A percentile compares a stretch with the other conserved stretches of the same genome.
These are phyloP conservation scores for Leptopilina syphax DNA, from an alignment of 2,888 invertebrate species.

Conservation along the genomic window DNA sequence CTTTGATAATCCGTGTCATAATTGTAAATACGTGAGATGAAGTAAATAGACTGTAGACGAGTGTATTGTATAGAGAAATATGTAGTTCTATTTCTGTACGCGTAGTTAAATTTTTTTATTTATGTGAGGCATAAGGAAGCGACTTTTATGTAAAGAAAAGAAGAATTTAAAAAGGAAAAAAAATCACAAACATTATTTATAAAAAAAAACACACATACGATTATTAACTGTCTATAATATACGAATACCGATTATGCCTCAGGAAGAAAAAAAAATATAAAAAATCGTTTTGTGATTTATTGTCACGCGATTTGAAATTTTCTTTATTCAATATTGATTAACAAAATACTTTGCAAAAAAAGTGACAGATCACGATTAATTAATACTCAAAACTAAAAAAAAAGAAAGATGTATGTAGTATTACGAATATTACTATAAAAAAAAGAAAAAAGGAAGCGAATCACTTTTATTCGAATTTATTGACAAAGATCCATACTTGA, in stretches of 20 bases:
- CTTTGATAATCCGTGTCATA: slow-evolving; percentile 58
- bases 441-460: background rate
- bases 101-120: slow-evolving; percentile 28
- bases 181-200: slow-evolving; percentile 16
- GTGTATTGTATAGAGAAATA: slow-evolving; percentile 46
- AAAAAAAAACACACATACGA: background rate
- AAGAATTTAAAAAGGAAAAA: no score
- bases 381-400: slow-evolving; percentile 20
- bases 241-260: slow-evolving; percentile 35
- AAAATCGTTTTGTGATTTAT: slow-evolving; percentile 27
- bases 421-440: slow-evolving; percentile 14
- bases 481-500: slow-evolving; percentile 10
- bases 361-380: slow-evolving; percentile 22
- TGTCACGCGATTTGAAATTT: slow-evolving; percentile 16
- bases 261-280: background rate
- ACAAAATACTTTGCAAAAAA: slow-evolving; percentile 14
- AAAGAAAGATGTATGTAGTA: slow-evolving; percentile 13
- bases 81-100: slow-evolving; percentile 50
- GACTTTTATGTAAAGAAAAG: slow-evolving; percentile 17
- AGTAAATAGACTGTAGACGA: slow-evolving; percentile 50
- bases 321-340: background rate
- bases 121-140: slow-evolving; percentile 40
- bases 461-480: slow-evolving; percentile 23
- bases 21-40: slow-evolving; percentile 67
- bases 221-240: background rate